Percentiles rank a stretch among this genome's conserved stretches.
Conservation (phyloP, 2,113 vertebrate species). For the Himantopus leucocephalus region DNA sequence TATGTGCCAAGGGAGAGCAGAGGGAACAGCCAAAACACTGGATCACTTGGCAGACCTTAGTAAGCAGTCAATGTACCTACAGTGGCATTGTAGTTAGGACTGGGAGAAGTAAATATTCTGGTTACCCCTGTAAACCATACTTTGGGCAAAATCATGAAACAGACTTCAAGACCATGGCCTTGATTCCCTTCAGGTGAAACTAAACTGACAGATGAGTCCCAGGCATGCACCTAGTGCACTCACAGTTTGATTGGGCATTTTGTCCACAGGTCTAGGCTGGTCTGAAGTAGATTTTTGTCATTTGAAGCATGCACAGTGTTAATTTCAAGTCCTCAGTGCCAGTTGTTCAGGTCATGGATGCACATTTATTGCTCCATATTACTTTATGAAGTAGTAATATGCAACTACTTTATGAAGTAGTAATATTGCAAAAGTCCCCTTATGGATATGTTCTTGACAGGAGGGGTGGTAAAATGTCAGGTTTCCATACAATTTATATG, state of each 20-base stretch:
- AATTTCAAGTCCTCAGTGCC: not conserved
- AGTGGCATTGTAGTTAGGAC: not conserved
- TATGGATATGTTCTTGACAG: not conserved
- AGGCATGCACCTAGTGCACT: rapidly evolving
- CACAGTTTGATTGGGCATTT: not conserved
- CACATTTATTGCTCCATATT: not conserved
- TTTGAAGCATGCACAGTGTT: not conserved
- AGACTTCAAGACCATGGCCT: not conserved
- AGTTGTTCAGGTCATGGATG: not conserved
- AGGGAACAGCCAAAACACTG: not conserved
- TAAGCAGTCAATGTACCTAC: not conserved
- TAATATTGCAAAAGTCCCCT: rapidly evolving
- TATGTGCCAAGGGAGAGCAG: not conserved
- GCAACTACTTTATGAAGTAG: not conserved
- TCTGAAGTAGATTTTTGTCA: not conserved
- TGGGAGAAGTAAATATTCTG: not conserved
- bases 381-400: not conserved
- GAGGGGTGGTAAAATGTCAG: not conserved
- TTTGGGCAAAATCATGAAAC: not conserved
- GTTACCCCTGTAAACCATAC: rapidly evolving
- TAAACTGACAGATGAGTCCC: not conserved
- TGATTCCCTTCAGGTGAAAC: not conserved
- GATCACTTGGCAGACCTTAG: not conserved
- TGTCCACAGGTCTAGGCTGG: not conserved
- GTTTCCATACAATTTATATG: not conserved